Evolutionary conservation across 2,113 vertebrate genomes (phyloP), one percentile per base, ranked within the genome.

Genomic region (Hippocampus abdominalis): DNA sequence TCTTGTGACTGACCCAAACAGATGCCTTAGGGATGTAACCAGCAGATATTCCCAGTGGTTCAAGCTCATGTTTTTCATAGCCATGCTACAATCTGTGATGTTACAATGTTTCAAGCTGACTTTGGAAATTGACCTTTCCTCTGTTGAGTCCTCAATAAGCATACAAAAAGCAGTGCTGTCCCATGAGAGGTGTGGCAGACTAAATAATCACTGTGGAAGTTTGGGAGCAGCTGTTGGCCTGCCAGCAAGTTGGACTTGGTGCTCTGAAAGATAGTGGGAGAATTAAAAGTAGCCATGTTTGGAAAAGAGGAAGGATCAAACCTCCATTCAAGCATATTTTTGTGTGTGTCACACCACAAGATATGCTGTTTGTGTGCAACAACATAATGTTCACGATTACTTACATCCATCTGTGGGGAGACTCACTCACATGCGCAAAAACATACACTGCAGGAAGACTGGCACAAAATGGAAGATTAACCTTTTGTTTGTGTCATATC

Each of bases 161-260:
- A 42, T 46, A 61, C 48, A 68, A 77, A 83, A 89, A 81, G 60
- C 67, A 8, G 39, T 67, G 25, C 70, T 62, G 64, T 89, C 87
- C 90, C 84, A 29, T 46, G 79, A 74, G 88, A 80, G 66, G 69
- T 60, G 60, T 16, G 15, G 80, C 83, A 91, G 88, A 91, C 84
- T 89, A 88, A 90, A 90, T 87, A 90, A 86, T 84, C 83, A 73
- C 68, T 63, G 80, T 62, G 77, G 81, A 82, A 81, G 71, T 82
- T 61, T 78, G 73, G 70, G 67, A 83, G 76, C 87, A 89, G 86
- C 86, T 89, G 86, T 86, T 84, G 84, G 67, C 78, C 71, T 79
- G 85, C 73, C 77, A 89, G 76, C 74, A 73, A 36, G 71, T 81
- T 66, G 67, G 73, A 68, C 27, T 54, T 53, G 61, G 56, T 53